These are phyloP conservation scores for Notodonta ziczac DNA, from an alignment of 2,888 invertebrate species.

Conservation along the genomic window DNA sequence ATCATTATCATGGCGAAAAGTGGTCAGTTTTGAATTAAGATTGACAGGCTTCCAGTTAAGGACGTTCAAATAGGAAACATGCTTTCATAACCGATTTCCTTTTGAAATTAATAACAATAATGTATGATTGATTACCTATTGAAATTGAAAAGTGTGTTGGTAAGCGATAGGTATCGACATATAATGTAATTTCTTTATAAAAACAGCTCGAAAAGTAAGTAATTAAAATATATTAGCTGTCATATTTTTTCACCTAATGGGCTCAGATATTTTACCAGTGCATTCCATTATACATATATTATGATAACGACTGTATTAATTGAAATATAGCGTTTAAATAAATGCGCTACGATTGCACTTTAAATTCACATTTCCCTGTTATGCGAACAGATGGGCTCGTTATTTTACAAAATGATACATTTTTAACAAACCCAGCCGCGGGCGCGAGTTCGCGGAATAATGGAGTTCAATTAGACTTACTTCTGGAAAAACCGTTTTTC, in stretches of 20 bases:
- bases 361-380: slow-evolving; percentile 45
- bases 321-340: slow-evolving; percentile 54
- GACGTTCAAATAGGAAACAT: neutral
- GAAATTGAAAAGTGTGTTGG: too few species aligned
- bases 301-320: slow-evolving; percentile 40
- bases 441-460: slow-evolving; percentile 41
- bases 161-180: neutral
- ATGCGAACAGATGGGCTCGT: slow-evolving; percentile 47
- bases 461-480: slow-evolving; percentile 37
- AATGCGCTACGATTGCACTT: slow-evolving; percentile 47
- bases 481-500: slow-evolving; percentile 23
- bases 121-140: too few species aligned
- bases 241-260: slow-evolving; percentile 6
- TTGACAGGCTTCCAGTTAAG: neutral
- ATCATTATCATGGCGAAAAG: neutral
- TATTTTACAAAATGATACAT: slow-evolving; percentile 53
- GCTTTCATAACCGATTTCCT: neutral
- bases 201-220: neutral
- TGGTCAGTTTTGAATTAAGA: neutral
- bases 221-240: neutral
- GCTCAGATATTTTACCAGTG: slow-evolving; percentile 12
- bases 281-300: slow-evolving; percentile 19
- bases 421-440: slow-evolving; percentile 49
- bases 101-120: neutral
- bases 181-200: neutral